phyloP scores from a whole-genome alignment of 1,140 invertebrate genomes.

The Maniola jurtina region DNA sequence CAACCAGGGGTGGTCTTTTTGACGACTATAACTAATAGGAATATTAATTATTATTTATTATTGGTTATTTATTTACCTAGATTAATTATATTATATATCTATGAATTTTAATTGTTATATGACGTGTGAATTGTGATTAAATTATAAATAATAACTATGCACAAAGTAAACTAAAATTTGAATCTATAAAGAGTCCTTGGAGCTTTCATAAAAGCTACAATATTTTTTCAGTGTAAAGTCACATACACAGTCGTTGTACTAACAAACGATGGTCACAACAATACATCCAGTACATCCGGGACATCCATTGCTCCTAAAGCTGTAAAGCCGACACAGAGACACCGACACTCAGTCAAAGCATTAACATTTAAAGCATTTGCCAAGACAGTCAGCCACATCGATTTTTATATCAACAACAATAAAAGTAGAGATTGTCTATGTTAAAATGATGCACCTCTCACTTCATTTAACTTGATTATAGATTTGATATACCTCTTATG shows the following conservation, averaged over 20 bases:
- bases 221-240: slow-evolving; percentile 21
- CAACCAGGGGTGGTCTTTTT: too few species aligned
- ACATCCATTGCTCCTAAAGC: slow-evolving; percentile 21
- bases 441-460: background rate
- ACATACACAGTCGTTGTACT: slow-evolving; percentile 22
- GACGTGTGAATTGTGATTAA: too few species aligned
- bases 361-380: slow-evolving; percentile 70
- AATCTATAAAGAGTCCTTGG: slow-evolving; percentile 45
- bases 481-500: background rate
- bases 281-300: background rate
- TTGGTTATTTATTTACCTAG: too few species aligned
- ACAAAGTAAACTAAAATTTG: too few species aligned
- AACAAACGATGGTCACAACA: background rate
- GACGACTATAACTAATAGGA: too few species aligned
- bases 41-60: too few species aligned
- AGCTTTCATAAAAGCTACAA: slow-evolving; percentile 24
- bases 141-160: too few species aligned
- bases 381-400: slow-evolving; percentile 58
- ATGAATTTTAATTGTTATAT: too few species aligned
- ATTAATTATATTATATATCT: too few species aligned
- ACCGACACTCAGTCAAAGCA: slow-evolving; percentile 33
- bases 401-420: slow-evolving; percentile 44
- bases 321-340: slow-evolving; percentile 23
- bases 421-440: background rate
- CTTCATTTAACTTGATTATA: background rate